Conservation (phyloP, 2,797 vertebrate species). For the Phataginus tetradactyla region DNA sequence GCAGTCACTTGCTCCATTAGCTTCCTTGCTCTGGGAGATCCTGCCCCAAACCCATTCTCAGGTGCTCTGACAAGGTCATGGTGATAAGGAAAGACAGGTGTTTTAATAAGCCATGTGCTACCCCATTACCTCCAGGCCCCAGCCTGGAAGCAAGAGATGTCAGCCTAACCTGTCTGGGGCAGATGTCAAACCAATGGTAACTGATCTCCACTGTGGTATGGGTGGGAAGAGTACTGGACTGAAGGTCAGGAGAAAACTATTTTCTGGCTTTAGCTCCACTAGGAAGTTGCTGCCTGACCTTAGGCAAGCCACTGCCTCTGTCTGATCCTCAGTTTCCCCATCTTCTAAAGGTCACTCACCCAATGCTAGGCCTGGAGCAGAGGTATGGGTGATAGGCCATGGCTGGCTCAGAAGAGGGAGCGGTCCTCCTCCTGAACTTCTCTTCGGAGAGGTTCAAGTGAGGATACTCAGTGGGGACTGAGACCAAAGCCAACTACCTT, state of each 20-base stretch:
- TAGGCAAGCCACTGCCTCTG: neutral
- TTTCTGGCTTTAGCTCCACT: neutral
- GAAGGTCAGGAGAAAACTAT: constrained; percentile 42
- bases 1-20: constrained; percentile 9
- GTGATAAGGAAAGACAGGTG: constrained; percentile 45
- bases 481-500: neutral
- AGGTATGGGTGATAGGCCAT: neutral
- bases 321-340: neutral
- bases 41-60: constrained; percentile 28
- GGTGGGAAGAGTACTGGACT: neutral
- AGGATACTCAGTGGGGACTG: neutral
- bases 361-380: neutral
- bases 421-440: neutral
- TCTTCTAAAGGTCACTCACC: neutral
- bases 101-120: constrained; percentile 17
- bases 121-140: neutral
- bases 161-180: constrained; percentile 55
- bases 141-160: constrained; percentile 48
- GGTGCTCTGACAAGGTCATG: constrained; percentile 61
- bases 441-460: neutral
- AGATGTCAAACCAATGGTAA: neutral
- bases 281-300: neutral
- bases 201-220: neutral
- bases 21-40: neutral
- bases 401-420: neutral